Percentiles rank a stretch among this genome's conserved stretches.
Evolutionary conservation across 53 echinoderm and acorn worm genomes (phyloP).

Genomic region (Henricia sp.): DNA sequence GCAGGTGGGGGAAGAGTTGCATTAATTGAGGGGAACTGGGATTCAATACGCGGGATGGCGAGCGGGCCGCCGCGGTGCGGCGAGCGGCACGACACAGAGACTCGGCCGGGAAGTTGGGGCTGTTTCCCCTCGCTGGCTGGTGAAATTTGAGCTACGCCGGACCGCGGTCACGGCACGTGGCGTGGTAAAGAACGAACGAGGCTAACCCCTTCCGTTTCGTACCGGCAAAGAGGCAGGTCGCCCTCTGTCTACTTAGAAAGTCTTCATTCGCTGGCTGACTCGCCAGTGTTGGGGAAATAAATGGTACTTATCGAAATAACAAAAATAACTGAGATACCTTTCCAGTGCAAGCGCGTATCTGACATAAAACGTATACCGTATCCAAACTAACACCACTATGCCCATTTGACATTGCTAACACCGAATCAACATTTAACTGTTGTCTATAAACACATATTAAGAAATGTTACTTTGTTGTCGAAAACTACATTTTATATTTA

Average conservation of each 20-base stretch:
- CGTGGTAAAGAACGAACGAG: neutral
- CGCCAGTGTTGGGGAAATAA: too few species aligned
- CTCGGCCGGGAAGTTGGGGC: neutral
- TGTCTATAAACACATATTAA: too few species aligned
- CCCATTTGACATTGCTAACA: too few species aligned
- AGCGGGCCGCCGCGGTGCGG: neutral
- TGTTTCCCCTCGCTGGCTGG: neutral
- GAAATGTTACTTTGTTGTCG: too few species aligned
- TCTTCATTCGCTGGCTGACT: too few species aligned
- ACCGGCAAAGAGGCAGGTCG: conserved; percentile 42
- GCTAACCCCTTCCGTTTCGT: conserved; percentile 26
- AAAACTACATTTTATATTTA: too few species aligned
- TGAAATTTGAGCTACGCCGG: conserved; percentile 50
- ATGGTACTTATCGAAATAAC: too few species aligned
- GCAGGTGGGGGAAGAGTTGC: conserved; percentile 23
- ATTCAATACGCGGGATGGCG: neutral
- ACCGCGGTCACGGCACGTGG: conserved; percentile 41
- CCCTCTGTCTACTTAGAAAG: conserved; percentile 41
- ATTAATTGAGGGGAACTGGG: conserved; percentile 38
- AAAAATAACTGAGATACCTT: too few species aligned
- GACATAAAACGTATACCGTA: too few species aligned
- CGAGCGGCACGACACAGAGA: neutral
- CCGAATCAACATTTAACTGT: too few species aligned
- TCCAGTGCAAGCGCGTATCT: too few species aligned
- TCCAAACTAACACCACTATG: too few species aligned